phyloP scores from a whole-genome alignment of 2,797 vertebrate genomes.

The Sebastes taczanowskii region DNA sequence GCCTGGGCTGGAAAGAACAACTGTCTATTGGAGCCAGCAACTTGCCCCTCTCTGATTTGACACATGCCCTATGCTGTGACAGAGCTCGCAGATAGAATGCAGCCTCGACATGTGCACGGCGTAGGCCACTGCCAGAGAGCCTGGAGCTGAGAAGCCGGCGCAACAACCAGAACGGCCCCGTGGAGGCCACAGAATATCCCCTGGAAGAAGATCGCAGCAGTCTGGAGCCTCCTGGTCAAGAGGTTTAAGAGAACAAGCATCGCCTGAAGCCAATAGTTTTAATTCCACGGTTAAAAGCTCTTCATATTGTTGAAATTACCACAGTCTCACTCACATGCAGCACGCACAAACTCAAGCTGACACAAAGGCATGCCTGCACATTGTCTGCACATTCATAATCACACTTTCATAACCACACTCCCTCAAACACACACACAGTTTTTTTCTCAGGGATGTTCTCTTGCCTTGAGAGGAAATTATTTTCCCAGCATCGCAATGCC shows the following conservation, averaged over 20 bases:
- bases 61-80: slow-evolving; percentile 69
- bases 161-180: slow-evolving; percentile 42
- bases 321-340: slow-evolving; percentile 37
- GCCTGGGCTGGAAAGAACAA: slow-evolving; percentile 76
- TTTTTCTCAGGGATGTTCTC: slow-evolving; percentile 52
- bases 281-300: slow-evolving; percentile 56
- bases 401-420: slow-evolving; percentile 69
- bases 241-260: slow-evolving; percentile 47
- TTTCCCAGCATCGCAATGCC: slow-evolving; percentile 56
- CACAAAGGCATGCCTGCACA: slow-evolving; percentile 74
- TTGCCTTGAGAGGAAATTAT: slow-evolving; percentile 62
- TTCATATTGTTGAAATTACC: slow-evolving; percentile 64
- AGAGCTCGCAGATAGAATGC: slow-evolving; percentile 64
- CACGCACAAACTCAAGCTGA: slow-evolving; percentile 59
- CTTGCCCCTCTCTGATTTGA: slow-evolving; percentile 72
- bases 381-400: slow-evolving; percentile 73
- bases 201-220: slow-evolving; percentile 62
- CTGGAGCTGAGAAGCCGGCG: slow-evolving; percentile 35
- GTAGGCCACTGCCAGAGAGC: slow-evolving; percentile 47
- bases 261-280: slow-evolving; percentile 52
- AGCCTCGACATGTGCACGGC: slow-evolving; percentile 48
- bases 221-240: slow-evolving; percentile 72
- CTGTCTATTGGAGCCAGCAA: slow-evolving; percentile 65
- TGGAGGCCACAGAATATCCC: slow-evolving; percentile 54
- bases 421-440: neutral